Base-by-base conservation (phyloP, 64 coral and sea anemone genomes). In the Montipora sp. region DNA sequence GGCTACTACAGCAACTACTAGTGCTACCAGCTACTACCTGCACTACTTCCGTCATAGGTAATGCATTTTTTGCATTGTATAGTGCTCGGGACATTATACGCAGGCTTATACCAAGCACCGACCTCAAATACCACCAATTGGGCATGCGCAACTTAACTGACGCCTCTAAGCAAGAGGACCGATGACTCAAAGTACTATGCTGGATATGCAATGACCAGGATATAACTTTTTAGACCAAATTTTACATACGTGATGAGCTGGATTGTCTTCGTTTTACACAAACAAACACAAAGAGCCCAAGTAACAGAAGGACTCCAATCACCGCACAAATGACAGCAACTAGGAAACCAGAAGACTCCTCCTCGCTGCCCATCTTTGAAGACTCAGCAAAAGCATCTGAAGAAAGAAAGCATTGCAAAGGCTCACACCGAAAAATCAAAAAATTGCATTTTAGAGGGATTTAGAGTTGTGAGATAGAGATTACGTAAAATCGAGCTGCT, bases 301-400 rank as follows among this genome's bases (percentile, higher is more conserved):
- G 59, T 48, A 93, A 67, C 10, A 93, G 65, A 60, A 93, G 11
- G 24, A 93, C 12, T 53, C 83, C 83, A 27, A 72, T 46, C n/a
- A 88, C 43, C 14, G 87, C 4, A 80, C 91, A 84, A 50, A 76
- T 73, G 14, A 93, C 70, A 1, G 83, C 91, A 36, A 88, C 83
- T 73, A 73, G 27, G 65, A 84, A 74, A 8, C 83, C 85, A 51
- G 59, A 68, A 3, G 73, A 24, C 15, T 93, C 51, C 0, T 68
- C 75, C 8, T 78, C 77, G 51, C 58, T 46, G 36, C 51, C 53
- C 51, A 70, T n/a, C n/a, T 50, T 36, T 45, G 87, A 85, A 48
- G 82, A 50, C 46, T 68, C 63, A 1, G 65, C 82, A 50, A 85
- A 51, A 69, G 44, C 65, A 51, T 85, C 82, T 85, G 10, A 21